These are phyloP conservation scores for Tympanuchus pallidicinctus DNA, from an alignment of 2,113 vertebrate species.

Conservation along the genomic window DNA sequence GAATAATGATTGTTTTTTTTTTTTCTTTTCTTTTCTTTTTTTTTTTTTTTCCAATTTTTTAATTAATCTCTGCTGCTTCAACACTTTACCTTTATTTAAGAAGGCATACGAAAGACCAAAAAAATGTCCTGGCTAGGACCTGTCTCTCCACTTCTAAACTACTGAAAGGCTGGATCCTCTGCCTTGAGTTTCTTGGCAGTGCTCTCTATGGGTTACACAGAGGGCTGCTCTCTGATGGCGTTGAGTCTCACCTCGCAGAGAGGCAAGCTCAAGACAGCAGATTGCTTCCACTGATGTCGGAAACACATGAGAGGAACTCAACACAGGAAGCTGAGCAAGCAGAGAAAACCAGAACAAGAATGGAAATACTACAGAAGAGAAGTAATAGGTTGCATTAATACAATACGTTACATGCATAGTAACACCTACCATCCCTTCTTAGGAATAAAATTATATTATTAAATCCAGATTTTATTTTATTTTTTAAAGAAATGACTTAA, in stretches of 20 bases:
- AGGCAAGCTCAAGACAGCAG: not conserved
- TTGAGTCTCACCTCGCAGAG: not conserved
- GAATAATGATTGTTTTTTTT: not conserved
- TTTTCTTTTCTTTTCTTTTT: accelerated
- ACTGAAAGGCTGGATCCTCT: not conserved
- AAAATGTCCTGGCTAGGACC: not conserved
- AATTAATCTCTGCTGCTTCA: not conserved
- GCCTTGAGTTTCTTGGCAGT: not conserved
- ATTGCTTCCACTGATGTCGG: not conserved
- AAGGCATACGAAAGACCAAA: not conserved
- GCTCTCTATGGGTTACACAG: not conserved
- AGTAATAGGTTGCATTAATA: not conserved
- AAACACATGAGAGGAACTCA: not conserved
- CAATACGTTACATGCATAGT: accelerated
- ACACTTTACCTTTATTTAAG: not conserved
- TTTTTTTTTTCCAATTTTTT: no score
- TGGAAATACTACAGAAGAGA: not conserved
- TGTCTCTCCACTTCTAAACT: not conserved
- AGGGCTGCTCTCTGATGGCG: not conserved
- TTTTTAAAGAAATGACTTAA: not conserved
- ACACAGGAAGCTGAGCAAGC: constrained; percentile 33
- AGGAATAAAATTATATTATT: not conserved
- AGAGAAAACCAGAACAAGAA: constrained; percentile 20
- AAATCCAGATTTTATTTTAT: not conserved
- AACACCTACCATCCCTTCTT: not conserved